Conservation (phyloP, 2,113 vertebrate genomes). For the Chionomys nivalis region DNA sequence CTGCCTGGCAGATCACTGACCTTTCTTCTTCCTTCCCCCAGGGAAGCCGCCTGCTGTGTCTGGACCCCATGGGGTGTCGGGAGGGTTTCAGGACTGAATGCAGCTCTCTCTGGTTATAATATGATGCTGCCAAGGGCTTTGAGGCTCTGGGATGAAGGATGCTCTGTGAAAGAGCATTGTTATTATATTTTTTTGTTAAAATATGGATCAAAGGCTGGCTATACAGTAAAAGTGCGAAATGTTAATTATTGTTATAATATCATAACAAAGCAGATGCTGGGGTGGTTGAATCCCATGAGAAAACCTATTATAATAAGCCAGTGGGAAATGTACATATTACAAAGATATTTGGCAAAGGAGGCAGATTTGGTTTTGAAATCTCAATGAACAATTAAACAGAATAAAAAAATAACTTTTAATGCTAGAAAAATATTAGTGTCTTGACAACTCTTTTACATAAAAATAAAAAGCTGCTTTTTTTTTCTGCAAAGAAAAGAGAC, state of each 20-base stretch:
- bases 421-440: conserved; percentile 77
- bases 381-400: conserved; percentile 68
- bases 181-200: conserved; percentile 75
- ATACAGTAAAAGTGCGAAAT: conserved; percentile 74
- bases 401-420: conserved; percentile 74
- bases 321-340: conserved; percentile 66
- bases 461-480: conserved; percentile 71
- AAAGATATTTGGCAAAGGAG: conserved; percentile 71
- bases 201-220: conserved; percentile 81
- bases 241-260: conserved; percentile 83
- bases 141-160: conserved; percentile 57
- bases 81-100: conserved; percentile 52
- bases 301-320: conserved; percentile 77
- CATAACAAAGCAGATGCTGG: conserved; percentile 78
- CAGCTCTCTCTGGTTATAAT: conserved; percentile 62
- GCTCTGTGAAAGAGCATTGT: conserved; percentile 69
- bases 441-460: conserved; percentile 74
- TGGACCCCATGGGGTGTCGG: conserved; percentile 55
- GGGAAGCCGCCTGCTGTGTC: conserved; percentile 17
- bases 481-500: conserved; percentile 29
- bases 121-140: conserved; percentile 57
- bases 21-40: conserved; percentile 13
- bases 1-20: conserved; percentile 30
- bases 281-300: conserved; percentile 25
- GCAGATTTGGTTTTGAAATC: conserved; percentile 72